Base-by-base conservation (phyloP, 2,888 invertebrate genomes). In the Meiosimyza decipiens region DNA sequence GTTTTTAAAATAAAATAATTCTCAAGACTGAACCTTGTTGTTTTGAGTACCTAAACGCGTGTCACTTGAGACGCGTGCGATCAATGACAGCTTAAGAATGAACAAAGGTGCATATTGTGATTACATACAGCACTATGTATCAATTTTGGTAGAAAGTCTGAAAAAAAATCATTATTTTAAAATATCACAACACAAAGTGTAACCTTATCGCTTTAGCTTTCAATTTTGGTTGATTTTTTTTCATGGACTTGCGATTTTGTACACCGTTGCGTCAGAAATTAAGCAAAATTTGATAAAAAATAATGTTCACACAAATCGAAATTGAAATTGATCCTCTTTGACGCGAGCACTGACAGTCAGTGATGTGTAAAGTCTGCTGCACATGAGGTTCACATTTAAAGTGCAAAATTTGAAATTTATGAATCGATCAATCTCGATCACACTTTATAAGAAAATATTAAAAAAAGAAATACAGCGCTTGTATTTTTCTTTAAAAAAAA, bases 41-140 rank as follows among this genome's bases (percentile, higher is more conserved):
- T 6, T 40, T 9, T 7, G 9, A 40, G 9, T 9, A 40, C 9
- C 9, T 9, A 59, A 55, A 79, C 82, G 82, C 84, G 83, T 82
- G 84, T 84, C 84, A 84, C 79, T 79, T 84, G 84, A 84, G 84
- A 84, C 84, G 84, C 84, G 84, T 84, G 84, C 84, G 84, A 84
- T 81, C 80, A 79, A 82, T 81, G 83, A 40, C 40, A 7, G 40
- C 40, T 9, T 40, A 40, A 40, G 40, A 2, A 9, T 40, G 6
- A 40, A 40, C 40, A 40, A 40, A 3, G 28, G 28, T 3, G 2
- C 3, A 28, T 40, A 40, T 40, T 40, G 4, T 40, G 40, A 40
- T 9, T 40, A 9, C 1, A 40, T 40, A 40, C 40, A 6, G 9
- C 6, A 40, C 1, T 40, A 40, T 40, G 9, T 40, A 40, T 9